Percentiles rank a stretch among this genome's conserved stretches.
These are phyloP conservation scores for Carassius carassius DNA, from an alignment of 2,113 vertebrate genomes.

Conservation along the genomic window DNA sequence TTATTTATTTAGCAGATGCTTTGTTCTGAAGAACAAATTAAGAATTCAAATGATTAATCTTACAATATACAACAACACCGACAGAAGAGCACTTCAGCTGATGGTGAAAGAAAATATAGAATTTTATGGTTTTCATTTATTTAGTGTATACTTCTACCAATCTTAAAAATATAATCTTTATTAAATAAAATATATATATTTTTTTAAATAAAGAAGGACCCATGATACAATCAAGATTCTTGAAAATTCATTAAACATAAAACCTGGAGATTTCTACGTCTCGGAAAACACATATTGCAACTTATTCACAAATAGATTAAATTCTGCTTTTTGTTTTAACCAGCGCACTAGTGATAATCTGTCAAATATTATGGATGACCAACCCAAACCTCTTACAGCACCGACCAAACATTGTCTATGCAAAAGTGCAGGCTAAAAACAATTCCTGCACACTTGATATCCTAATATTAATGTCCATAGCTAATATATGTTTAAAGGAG, in stretches of 20 bases:
- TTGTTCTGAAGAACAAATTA: not conserved
- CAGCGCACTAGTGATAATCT: not conserved
- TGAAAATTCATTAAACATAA: not conserved
- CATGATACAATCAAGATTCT: not conserved
- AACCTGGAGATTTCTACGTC: not conserved
- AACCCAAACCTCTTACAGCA: not conserved
- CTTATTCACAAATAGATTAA: not conserved
- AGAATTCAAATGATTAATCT: not conserved
- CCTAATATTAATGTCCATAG: not conserved
- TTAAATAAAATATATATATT: not conserved
- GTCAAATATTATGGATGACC: not conserved
- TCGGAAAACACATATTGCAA: not conserved
- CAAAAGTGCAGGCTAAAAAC: not conserved
- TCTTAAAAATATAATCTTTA: not conserved
- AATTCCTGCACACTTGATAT: not conserved
- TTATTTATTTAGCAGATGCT: not conserved
- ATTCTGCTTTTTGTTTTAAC: not conserved
- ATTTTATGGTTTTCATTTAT: not conserved
- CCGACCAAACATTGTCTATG: not conserved
- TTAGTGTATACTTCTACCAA: not conserved
- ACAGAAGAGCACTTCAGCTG: not conserved
- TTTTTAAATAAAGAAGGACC: not conserved
- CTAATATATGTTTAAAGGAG: not conserved
- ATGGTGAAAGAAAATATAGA: not conserved
- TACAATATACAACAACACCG: not conserved